Evolutionary conservation across 2,888 invertebrate species (phyloP).

Genomic region (Ochropleura plecta): DNA sequence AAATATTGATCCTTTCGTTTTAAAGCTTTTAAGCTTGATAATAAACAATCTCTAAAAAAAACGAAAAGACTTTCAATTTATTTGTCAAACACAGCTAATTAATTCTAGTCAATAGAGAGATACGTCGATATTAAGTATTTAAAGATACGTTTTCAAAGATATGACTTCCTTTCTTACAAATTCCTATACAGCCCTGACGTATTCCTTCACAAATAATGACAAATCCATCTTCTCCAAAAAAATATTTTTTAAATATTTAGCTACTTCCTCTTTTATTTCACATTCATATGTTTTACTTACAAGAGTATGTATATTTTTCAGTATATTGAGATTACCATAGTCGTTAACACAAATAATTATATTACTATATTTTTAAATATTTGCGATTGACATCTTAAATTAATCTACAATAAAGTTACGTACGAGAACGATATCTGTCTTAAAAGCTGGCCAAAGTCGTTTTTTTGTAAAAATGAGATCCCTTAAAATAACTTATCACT

Average conservation of each 20-base stretch:
- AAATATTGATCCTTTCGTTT: slow-evolving; percentile 64
- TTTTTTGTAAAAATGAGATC: slow-evolving; percentile 78
- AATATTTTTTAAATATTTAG: slow-evolving; percentile 34
- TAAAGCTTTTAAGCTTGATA: slow-evolving; percentile 68
- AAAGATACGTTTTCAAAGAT: slow-evolving; percentile 57
- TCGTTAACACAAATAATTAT: slow-evolving; percentile 39
- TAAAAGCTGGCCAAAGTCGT: slow-evolving; percentile 84
- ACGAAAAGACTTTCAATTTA: slow-evolving; percentile 73
- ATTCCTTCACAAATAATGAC: slow-evolving; percentile 25
- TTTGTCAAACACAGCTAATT: slow-evolving; percentile 90
- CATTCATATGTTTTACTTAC: slow-evolving; percentile 30
- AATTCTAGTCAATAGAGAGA: slow-evolving; percentile 79
- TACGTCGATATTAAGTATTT: slow-evolving; percentile 43
- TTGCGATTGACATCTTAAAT: slow-evolving; percentile 88
- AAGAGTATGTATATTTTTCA: slow-evolving; percentile 44
- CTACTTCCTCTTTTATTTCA: slow-evolving; percentile 33
- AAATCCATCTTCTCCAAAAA: slow-evolving; percentile 28
- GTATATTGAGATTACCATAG: slow-evolving; percentile 40
- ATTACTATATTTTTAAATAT: slow-evolving; percentile 65
- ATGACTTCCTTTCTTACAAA: slow-evolving; percentile 33
- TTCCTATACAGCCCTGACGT: slow-evolving; percentile 13
- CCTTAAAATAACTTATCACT: slow-evolving; percentile 68
- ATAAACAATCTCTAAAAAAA: slow-evolving; percentile 53
- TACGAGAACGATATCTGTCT: slow-evolving; percentile 70
- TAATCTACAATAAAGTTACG: slow-evolving; percentile 70